Conservation (phyloP, 2,113 vertebrate species). For the Melanotaenia duboulayi region DNA sequence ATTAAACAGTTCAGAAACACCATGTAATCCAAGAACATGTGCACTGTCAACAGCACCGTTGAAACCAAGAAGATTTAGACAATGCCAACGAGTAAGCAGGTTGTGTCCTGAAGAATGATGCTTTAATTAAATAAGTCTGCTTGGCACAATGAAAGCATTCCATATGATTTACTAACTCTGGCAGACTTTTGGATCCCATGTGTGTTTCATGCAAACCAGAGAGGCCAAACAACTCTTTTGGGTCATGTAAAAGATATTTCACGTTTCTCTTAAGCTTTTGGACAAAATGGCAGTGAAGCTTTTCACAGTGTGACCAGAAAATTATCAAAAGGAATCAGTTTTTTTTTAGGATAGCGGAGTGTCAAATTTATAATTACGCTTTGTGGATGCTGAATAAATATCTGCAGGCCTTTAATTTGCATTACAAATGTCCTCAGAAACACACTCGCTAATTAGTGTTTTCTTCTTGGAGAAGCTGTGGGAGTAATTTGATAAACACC, state of each 20-base stretch:
- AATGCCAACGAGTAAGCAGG: conserved; percentile 17
- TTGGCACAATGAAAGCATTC: conserved; percentile 48
- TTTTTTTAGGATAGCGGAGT: background rate
- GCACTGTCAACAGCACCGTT: conserved; percentile 12
- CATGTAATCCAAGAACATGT: conserved; percentile 4
- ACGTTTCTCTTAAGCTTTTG: background rate
- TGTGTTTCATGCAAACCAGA: conserved; percentile 26
- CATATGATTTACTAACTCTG: conserved; percentile 14
- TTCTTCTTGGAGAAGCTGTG: conserved; percentile 18
- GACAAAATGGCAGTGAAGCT: background rate
- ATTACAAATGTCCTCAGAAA: conserved; percentile 10
- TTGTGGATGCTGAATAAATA: conserved; percentile 12
- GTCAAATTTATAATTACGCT: background rate
- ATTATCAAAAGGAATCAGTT: background rate
- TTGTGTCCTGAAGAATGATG: background rate
- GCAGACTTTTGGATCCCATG: conserved; percentile 30
- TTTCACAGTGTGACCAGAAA: background rate
- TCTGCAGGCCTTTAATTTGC: background rate
- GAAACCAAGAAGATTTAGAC: conserved; percentile 37
- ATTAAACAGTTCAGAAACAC: conserved; percentile 8
- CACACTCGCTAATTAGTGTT: background rate
- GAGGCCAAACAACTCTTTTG: conserved; percentile 12
- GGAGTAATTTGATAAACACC: background rate
- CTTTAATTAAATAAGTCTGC: conserved; percentile 24
- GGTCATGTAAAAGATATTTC: background rate